Evolutionary conservation across 1,140 invertebrate genomes (phyloP).

Genomic region (Pentalonia nigronervosa): DNA sequence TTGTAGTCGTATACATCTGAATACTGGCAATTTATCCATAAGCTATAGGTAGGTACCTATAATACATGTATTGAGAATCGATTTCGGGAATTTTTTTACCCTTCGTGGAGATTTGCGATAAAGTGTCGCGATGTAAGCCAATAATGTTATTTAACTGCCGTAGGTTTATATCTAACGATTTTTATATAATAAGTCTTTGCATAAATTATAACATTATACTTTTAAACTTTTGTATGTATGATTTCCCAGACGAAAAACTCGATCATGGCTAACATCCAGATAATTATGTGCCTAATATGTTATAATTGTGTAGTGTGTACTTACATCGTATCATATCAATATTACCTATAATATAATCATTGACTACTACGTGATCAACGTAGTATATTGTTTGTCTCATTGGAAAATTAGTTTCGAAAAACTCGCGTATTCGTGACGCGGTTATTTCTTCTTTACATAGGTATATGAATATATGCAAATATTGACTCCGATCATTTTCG

Average conservation of each 20-base stretch:
- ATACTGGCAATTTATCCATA: background rate
- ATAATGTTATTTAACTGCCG: background rate
- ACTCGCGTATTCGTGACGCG: background rate
- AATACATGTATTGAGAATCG: background rate
- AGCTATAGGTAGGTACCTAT: background rate
- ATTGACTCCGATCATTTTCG: background rate
- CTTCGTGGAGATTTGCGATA: background rate
- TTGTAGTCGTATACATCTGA: background rate
- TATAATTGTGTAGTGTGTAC: background rate
- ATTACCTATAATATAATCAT: background rate
- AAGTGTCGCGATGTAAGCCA: background rate
- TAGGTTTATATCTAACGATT: no score
- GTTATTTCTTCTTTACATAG: background rate
- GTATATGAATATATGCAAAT: background rate
- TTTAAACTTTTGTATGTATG: background rate
- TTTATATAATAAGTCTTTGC: no score
- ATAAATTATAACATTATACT: background rate
- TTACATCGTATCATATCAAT: background rate
- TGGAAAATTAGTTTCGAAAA: background rate
- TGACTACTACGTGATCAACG: background rate
- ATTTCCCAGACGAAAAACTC: background rate
- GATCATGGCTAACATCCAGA: background rate
- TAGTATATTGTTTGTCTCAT: background rate
- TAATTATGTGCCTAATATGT: background rate
- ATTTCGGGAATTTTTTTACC: background rate